These are phyloP conservation scores for Heliothis subflexa DNA, from an alignment of 1,140 invertebrate species.

Conservation along the genomic window DNA sequence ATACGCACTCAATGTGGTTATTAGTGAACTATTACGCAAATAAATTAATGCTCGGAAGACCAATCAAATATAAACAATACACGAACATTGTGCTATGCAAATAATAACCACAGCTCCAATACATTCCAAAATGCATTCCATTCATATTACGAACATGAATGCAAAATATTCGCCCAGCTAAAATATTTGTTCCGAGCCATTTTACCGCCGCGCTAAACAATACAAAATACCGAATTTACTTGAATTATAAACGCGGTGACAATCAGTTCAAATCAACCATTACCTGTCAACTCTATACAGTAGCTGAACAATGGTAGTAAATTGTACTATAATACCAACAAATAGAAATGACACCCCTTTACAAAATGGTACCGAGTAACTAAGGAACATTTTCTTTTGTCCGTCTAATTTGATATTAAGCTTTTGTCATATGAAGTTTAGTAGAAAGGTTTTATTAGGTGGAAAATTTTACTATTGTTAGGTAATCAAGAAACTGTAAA, in stretches of 20 bases:
- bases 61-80: too few relatives aligned
- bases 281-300: not conserved
- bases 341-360: constrained; percentile 5
- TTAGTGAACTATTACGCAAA: too few relatives aligned
- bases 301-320: constrained; percentile 4
- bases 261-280: constrained; percentile 9
- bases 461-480: not conserved
- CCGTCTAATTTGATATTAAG: constrained; percentile 27
- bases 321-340: constrained; percentile 36
- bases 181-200: too few relatives aligned
- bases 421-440: constrained; percentile 18
- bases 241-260: not conserved
- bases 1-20: too few relatives aligned
- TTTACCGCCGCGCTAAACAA: not conserved
- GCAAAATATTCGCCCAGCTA: too few relatives aligned
- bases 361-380: constrained; percentile 9
- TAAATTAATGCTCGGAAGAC: too few relatives aligned
- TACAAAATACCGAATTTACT: not conserved
- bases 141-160: too few relatives aligned
- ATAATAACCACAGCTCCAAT: too few relatives aligned
- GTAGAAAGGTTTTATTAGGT: constrained; percentile 42
- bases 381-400: constrained; percentile 35
- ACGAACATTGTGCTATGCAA: too few relatives aligned
- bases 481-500: too few relatives aligned
- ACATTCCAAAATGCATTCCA: too few relatives aligned